Percentiles rank a stretch among this genome's conserved stretches.
Evolutionary conservation across 2,113 vertebrate genomes (phyloP).

Genomic region (Strix aluco): DNA sequence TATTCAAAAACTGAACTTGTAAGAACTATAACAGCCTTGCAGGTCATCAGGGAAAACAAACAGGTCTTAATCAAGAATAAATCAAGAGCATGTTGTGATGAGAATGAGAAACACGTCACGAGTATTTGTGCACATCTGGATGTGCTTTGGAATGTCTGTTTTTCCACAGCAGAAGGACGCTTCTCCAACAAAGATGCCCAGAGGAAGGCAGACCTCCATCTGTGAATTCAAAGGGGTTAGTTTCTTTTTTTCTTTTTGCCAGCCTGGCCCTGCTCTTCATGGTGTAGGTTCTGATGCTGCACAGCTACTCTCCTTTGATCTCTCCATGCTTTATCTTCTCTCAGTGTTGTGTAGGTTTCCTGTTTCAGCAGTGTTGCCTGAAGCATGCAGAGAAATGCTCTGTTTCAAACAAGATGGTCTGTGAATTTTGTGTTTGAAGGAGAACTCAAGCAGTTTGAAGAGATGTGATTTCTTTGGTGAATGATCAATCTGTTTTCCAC

Average conservation of each 20-base stretch:
- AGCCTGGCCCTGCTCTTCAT: conserved; percentile 8
- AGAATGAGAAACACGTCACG: conserved; percentile 42
- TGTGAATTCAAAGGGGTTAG: conserved; percentile 53
- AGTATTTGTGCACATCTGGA: conserved; percentile 71
- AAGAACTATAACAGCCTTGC: neutral
- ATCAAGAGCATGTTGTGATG: conserved; percentile 37
- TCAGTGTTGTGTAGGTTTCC: neutral
- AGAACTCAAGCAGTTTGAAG: neutral
- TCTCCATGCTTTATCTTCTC: conserved; percentile 32
- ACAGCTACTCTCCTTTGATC: conserved; percentile 47
- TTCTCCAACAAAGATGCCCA: conserved; percentile 37
- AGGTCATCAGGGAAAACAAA: conserved; percentile 2
- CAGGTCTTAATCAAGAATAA: conserved; percentile 44
- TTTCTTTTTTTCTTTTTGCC: neutral
- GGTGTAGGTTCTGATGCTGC: conserved; percentile 18
- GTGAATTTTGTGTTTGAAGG: neutral
- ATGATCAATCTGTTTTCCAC: neutral
- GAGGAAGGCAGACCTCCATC: conserved; percentile 47
- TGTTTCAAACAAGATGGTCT: neutral
- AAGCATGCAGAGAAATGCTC: neutral
- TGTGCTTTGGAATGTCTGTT: conserved; percentile 34
- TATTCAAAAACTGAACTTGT: neutral
- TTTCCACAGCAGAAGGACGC: neutral
- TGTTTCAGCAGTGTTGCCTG: neutral
- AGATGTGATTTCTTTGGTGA: neutral